These are phyloP conservation scores for Tarsius wallacei DNA, from an alignment of 2,797 vertebrate species.

Conservation along the genomic window DNA sequence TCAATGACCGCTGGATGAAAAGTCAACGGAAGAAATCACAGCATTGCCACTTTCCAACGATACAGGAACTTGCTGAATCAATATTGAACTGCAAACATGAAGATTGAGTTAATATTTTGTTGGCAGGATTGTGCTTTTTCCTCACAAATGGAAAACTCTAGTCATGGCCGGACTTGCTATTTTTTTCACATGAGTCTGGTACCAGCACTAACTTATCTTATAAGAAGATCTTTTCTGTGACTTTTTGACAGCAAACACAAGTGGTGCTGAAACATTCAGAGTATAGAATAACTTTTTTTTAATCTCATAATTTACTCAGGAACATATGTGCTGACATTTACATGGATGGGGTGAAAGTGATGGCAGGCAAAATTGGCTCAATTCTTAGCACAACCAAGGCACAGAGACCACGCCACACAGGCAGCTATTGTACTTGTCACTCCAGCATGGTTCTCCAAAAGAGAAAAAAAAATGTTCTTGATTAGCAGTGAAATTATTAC, in stretches of 20 bases:
- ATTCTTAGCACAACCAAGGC: rapidly evolving
- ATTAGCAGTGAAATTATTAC: rapidly evolving
- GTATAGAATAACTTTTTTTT: not conserved
- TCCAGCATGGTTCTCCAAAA: rapidly evolving
- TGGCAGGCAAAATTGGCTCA: rapidly evolving
- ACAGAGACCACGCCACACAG: rapidly evolving
- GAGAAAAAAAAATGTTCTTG: not conserved
- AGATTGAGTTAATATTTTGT: rapidly evolving
- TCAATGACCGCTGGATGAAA: rapidly evolving
- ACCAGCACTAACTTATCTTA: rapidly evolving
- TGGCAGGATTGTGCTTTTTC: not conserved
- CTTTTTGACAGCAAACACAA: too few relatives aligned
- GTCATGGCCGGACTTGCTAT: rapidly evolving
- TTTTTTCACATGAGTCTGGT: rapidly evolving
- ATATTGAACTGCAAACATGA: not conserved
- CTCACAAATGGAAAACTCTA: too few relatives aligned
- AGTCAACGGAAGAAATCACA: not conserved
- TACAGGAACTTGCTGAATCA: rapidly evolving
- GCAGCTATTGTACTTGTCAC: rapidly evolving
- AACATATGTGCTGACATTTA: not conserved
- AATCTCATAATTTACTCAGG: not conserved
- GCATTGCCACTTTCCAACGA: rapidly evolving
- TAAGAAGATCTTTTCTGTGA: rapidly evolving
- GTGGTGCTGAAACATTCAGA: not conserved
- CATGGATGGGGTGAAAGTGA: rapidly evolving